Evolutionary conservation across 2,797 vertebrate species (phyloP).

Genomic region (Ctenopoma multispine): DNA sequence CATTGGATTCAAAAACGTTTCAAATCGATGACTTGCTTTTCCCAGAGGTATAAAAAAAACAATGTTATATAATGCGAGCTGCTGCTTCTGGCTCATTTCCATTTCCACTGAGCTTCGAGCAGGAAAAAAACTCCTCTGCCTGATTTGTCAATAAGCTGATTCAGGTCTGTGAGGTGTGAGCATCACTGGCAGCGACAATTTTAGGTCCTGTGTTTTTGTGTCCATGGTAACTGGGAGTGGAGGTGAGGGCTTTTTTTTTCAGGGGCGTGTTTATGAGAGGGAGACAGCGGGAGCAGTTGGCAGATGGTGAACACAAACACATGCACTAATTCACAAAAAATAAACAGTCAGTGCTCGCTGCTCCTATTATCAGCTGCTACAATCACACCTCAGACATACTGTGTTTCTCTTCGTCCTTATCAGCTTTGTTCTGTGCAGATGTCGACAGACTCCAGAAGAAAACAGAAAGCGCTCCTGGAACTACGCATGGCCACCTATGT

Average conservation of each 20-base stretch:
- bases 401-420: slow-evolving; percentile 47
- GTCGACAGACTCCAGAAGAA: slow-evolving; percentile 24
- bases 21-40: slow-evolving; percentile 31
- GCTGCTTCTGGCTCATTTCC: slow-evolving; percentile 51
- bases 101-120: slow-evolving; percentile 45
- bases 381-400: slow-evolving; percentile 43
- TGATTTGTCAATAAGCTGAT: slow-evolving; percentile 63
- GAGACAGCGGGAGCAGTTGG: slow-evolving; percentile 38
- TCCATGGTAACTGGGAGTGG: slow-evolving; percentile 83
- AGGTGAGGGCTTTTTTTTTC: slow-evolving; percentile 74
- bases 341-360: slow-evolving; percentile 32
- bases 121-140: slow-evolving; percentile 43
- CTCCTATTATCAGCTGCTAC: slow-evolving; percentile 43
- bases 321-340: slow-evolving; percentile 52
- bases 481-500: slow-evolving; percentile 22
- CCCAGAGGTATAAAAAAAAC: slow-evolving; percentile 24
- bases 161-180: slow-evolving; percentile 61
- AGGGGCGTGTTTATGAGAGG: slow-evolving; percentile 37
- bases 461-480: slow-evolving; percentile 18
- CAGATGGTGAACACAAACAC: slow-evolving; percentile 47
- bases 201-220: slow-evolving; percentile 77
- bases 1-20: slow-evolving; percentile 37
- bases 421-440: slow-evolving; percentile 40
- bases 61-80: slow-evolving; percentile 47
- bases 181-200: slow-evolving; percentile 63